phyloP scores from a whole-genome alignment of 2,888 invertebrate species.

The Heliconius ismenius region DNA sequence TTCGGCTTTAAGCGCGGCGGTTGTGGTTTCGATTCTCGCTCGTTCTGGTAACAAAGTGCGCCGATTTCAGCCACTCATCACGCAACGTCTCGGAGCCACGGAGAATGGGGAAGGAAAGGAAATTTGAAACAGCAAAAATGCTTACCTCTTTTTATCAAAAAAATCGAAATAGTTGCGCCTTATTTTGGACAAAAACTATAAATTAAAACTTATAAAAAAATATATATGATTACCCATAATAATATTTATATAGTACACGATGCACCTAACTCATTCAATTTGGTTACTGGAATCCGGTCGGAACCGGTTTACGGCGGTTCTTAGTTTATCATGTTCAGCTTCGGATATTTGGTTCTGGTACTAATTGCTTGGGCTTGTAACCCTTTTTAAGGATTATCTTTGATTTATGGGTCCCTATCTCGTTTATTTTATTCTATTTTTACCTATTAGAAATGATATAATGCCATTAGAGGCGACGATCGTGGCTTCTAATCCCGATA shows the following conservation, averaged over 20 bases:
- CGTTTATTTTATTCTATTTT: not conserved
- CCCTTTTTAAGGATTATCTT: constrained; percentile 11
- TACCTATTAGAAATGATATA: not conserved
- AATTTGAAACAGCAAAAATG: too few species aligned
- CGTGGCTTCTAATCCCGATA: not conserved
- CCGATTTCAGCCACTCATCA: too few species aligned
- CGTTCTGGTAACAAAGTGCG: too few species aligned
- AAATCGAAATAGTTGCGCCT: too few species aligned
- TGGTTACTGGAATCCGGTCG: constrained; percentile 38
- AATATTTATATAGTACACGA: constrained; percentile 15
- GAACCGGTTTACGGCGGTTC: constrained; percentile 29
- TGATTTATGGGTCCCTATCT: not conserved
- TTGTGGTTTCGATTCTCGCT: too few species aligned
- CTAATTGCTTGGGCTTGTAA: constrained; percentile 14
- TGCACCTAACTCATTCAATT: constrained; percentile 28
- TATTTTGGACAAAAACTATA: too few species aligned
- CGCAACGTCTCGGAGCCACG: too few species aligned
- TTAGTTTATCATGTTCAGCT: not conserved
- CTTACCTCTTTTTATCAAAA: too few species aligned
- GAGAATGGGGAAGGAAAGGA: too few species aligned
- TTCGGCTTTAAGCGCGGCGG: too few species aligned
- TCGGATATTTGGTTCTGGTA: not conserved
- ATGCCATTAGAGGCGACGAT: not conserved
- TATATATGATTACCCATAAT: too few species aligned
- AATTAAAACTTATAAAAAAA: too few species aligned